A percentile compares a stretch with the other conserved stretches of the same genome.
Evolutionary conservation across 2,888 invertebrate species (phyloP).

Genomic region (Pelosia muscerda): DNA sequence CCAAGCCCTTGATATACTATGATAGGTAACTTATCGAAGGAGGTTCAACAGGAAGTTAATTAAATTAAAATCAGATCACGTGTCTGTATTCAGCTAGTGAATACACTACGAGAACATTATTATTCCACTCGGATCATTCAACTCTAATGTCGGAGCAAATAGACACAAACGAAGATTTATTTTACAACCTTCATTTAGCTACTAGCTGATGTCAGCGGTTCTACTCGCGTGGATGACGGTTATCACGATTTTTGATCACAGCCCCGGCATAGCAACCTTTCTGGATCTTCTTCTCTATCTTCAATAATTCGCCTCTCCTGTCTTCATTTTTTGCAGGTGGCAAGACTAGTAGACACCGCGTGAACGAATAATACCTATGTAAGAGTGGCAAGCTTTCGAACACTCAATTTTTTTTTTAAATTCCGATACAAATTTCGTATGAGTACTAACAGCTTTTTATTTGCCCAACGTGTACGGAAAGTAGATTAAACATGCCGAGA

Average conservation of each 20-base stretch:
- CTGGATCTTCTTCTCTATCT: too few species aligned
- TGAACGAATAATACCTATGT: too few species aligned
- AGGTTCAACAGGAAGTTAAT: constrained; percentile 58
- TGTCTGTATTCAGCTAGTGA: constrained; percentile 38
- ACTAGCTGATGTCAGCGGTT: not conserved
- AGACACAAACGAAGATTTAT: constrained; percentile 18
- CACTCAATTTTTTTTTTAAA: too few species aligned
- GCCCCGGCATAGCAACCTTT: too few species aligned
- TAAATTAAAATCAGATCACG: constrained; percentile 66
- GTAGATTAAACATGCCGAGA: constrained; percentile 39
- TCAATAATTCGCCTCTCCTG: too few species aligned
- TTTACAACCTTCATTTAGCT: not conserved
- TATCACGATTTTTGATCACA: too few species aligned
- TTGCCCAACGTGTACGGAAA: constrained; percentile 3
- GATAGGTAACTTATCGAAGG: not conserved
- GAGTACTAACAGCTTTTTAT: not conserved
- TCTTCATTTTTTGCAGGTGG: too few species aligned
- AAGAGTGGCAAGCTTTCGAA: not conserved
- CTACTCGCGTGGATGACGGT: too few species aligned
- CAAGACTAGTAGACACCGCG: too few species aligned
- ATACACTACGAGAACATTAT: constrained; percentile 33
- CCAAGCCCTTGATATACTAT: not conserved
- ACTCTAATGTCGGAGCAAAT: constrained; percentile 35
- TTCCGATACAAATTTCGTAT: too few species aligned
- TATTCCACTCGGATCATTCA: constrained; percentile 41